Conservation (phyloP, 2,113 vertebrate genomes). For the Eira barbara region DNA sequence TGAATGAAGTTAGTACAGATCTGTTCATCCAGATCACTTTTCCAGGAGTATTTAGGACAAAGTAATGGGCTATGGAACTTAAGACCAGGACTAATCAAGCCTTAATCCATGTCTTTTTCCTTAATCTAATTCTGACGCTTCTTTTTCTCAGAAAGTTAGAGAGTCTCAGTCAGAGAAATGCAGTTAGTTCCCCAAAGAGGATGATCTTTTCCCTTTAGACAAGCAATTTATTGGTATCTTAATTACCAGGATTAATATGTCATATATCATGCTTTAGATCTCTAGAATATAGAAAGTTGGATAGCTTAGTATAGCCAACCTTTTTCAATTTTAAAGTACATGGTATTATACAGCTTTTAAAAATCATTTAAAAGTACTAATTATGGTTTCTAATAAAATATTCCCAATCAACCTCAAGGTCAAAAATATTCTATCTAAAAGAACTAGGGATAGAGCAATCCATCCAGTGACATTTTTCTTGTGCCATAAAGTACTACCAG, state of each 20-base stretch:
- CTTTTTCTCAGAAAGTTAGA: not conserved
- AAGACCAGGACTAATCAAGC: not conserved
- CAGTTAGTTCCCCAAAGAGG: not conserved
- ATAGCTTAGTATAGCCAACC: not conserved
- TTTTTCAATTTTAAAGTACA: not conserved
- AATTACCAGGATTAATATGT: not conserved
- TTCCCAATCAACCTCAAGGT: not conserved
- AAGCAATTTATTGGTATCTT: not conserved
- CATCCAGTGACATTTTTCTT: not conserved
- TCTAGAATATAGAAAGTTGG: not conserved
- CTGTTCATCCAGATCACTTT: not conserved
- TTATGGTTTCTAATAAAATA: not conserved
- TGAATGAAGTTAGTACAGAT: not conserved
- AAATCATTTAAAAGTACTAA: not conserved
- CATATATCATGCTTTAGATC: not conserved
- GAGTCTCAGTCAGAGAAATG: not conserved
- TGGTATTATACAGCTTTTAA: not conserved
- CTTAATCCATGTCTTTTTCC: not conserved
- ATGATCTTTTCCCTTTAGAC: not conserved
- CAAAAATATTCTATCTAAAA: not conserved
- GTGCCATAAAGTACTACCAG: not conserved
- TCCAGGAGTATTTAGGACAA: not conserved
- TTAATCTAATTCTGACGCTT: not conserved
- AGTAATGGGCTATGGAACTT: not conserved
- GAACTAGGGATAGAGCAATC: not conserved